Base-by-base conservation (phyloP, 2,888 invertebrate genomes). In the Lithophane leautieri region DNA sequence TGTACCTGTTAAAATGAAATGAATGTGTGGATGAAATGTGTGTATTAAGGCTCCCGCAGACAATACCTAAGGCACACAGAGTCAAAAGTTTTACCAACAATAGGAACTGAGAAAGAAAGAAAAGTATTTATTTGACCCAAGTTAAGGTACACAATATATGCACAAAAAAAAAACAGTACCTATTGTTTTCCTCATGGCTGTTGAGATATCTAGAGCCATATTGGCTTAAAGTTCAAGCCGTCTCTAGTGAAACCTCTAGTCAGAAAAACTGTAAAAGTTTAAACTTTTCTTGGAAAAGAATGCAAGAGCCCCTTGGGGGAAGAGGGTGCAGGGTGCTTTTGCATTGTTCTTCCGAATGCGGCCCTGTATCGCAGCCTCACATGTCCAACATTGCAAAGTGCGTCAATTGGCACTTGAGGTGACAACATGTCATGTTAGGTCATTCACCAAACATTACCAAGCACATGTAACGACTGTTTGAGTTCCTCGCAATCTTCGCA, bases 321-420 rank as follows among this genome's bases (percentile, higher is more conserved):
- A 4, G 34, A 6, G 34, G 34, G 34, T 34, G 6, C 6, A 4
- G 0, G 34, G 34, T 34, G 34, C 6, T 34, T 34, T 34, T 6
- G 34, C 34, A 34, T 34, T 34, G 6, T 34, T 34, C 6, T 6
- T 0, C n/a, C 22, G 0, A 69, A 65, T 65, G 2, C 68, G 70
- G 54, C 56, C 56, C 83, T 74, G 82, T 56, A 2, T 63, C 9
- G 0, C n/a, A 50, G 22, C n/a, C 22, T 47, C 34, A 19, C 61
- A 72, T 56, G 52, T 73, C 68, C 74, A 81, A 74, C 54, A 79
- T 61, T 58, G 44, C 69, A 71, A 80, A 72, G 62, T 76, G 61
- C 58, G 80, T 65, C 77, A 72, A 63, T 81, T 74, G 28, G 69
- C 83, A 74, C 56, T 56, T 16, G 50, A 52, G 47, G 65, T 81